Percentiles rank a stretch among this genome's conserved stretches.
These are phyloP conservation scores for Phengaris arion DNA, from an alignment of 2,888 invertebrate genomes.

Conservation along the genomic window DNA sequence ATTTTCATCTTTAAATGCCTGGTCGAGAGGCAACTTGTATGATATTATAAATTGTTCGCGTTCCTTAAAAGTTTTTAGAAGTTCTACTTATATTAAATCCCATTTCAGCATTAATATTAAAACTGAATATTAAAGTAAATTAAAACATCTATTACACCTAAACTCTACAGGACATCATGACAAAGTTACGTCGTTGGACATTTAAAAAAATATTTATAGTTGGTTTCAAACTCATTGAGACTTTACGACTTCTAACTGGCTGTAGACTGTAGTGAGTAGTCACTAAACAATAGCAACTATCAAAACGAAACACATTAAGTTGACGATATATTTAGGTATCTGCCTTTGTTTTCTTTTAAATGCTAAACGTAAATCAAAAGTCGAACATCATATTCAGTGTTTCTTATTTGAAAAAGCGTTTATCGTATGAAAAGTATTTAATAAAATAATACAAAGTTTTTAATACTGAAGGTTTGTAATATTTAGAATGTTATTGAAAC, in stretches of 20 bases:
- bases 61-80: no score
- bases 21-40: no score
- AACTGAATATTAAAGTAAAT: no score
- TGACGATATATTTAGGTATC: not conserved
- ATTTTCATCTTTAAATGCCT: no score
- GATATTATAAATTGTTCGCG: no score
- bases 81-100: no score
- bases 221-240: slow-evolving; percentile 10
- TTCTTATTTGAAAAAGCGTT: not conserved
- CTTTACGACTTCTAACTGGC: slow-evolving; percentile 25
- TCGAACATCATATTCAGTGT: not conserved
- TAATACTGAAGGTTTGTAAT: no score
- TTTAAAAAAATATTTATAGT: slow-evolving; percentile 3
- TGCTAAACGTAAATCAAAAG: not conserved
- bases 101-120: no score
- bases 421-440: no score
- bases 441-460: no score
- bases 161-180: not conserved
- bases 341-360: not conserved
- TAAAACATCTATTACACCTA: no score
- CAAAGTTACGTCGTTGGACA: not conserved
- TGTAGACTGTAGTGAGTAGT: not conserved
- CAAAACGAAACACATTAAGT: not conserved
- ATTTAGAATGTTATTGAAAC: no score
- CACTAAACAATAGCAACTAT: not conserved